These are phyloP conservation scores for Griposia aprilina DNA, from an alignment of 2,888 invertebrate genomes.

Conservation along the genomic window DNA sequence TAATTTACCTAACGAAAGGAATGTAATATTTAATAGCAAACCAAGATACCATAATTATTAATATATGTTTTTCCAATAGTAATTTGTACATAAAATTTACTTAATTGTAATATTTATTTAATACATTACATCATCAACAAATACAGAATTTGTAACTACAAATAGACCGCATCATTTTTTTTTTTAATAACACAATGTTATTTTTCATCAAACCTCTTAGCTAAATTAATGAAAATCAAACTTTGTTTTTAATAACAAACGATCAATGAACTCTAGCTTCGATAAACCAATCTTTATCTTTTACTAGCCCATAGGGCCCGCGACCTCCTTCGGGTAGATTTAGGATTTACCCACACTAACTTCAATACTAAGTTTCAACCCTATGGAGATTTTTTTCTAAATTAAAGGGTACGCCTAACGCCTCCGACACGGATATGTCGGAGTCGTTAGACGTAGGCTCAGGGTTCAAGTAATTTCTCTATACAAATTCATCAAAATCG, in stretches of 20 bases:
- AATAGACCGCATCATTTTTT: background rate
- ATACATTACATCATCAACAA: slow-evolving; percentile 10
- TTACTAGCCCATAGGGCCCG: too few relatives aligned
- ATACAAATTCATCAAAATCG: background rate
- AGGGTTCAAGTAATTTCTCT: background rate
- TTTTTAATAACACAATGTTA: background rate
- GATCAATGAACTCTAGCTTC: background rate
- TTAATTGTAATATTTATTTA: background rate
- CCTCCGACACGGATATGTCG: background rate
- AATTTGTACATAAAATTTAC: background rate
- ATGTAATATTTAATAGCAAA: slow-evolving; percentile 33
- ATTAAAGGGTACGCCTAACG: too few relatives aligned
- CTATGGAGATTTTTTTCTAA: too few relatives aligned
- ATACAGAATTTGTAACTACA: background rate
- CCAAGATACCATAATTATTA: background rate
- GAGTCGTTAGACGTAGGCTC: background rate
- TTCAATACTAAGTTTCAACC: background rate
- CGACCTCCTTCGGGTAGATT: background rate
- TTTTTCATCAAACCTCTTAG: background rate
- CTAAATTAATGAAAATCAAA: slow-evolving; percentile 9
- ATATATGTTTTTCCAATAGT: slow-evolving; percentile 4
- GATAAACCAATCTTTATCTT: background rate
- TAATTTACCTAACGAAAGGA: slow-evolving; percentile 41
- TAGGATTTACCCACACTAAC: background rate
- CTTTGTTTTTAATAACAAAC: background rate